Evolutionary conservation across 1,140 invertebrate genomes (phyloP), one percentile per base, ranked within the genome.

Genomic region (Delia radicum): DNA sequence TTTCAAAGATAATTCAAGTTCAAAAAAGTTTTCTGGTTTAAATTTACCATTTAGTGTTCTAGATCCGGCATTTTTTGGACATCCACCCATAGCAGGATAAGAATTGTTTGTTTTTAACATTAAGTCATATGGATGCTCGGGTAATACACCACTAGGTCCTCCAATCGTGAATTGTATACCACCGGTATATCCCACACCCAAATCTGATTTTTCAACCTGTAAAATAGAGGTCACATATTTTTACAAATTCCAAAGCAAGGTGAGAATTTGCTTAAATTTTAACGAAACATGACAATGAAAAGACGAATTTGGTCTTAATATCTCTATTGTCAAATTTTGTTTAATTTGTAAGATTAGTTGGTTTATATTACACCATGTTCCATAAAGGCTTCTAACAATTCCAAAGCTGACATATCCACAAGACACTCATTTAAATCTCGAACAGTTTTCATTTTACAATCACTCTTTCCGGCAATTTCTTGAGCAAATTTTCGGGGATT

Each of bases 91-190:
- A 3, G 84, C 82, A 0, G 84, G 81, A 75, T 85, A 85, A 0
- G 82, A 83, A 69, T 81, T 81, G 62, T 85, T 85, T 0, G 81
- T 77, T n/a, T 84, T 81, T 42, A 83, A 55, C 81, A 85, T 82
- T 1, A 85, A 79, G 75, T 83, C 80, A 62, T 85, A 84, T 0
- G 84, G 84, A 79, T 85, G 84, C 33, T 83, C 80, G 0, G 84
- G 84, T 26, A 85, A 27, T 5, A 85, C 82, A 0, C 81, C 81
- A 37, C 84, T 85, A 7, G 84, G 82, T 15, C 84, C 84, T 0
- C 84, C 84, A 13, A 85, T 85, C 0, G 84, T 85, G 48, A 85
- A 85, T 78, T 85, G 84, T 37, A 85, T 83, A 26, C 84, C 84
- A n/a, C 84, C 84, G 2, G 82, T 84, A 26, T 85, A 79, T 5